Percentiles rank a stretch among this genome's conserved stretches.
phyloP scores from a whole-genome alignment of 2,113 vertebrate species.

The Ciconia maguari region DNA sequence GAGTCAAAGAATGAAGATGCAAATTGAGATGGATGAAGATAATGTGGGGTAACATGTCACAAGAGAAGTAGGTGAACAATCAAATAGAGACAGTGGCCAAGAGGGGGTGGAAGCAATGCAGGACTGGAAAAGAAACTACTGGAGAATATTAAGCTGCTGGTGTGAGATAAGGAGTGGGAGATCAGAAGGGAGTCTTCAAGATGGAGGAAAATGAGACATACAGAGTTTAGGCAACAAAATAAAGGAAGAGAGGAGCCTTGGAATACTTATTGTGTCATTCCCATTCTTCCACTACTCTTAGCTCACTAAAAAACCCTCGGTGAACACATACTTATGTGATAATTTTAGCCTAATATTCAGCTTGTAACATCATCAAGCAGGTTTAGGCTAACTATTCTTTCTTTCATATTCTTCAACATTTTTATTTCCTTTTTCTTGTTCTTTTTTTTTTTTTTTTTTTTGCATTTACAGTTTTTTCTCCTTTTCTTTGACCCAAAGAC shows the following conservation, averaged over 20 bases:
- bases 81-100: not conserved
- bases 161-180: not conserved
- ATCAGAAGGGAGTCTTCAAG: not conserved
- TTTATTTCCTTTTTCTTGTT: not conserved
- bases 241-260: not conserved
- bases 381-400: not conserved
- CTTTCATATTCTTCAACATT: not conserved
- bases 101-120: not conserved
- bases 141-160: not conserved
- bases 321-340: not conserved
- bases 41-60: not conserved
- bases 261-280: not conserved
- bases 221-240: not conserved
- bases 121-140: not conserved
- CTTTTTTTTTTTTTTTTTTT: not conserved
- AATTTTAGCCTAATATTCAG: not conserved
- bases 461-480: not conserved
- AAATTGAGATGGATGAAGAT: not conserved
- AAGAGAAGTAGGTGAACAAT: not conserved
- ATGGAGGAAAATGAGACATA: not conserved
- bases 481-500: not conserved
- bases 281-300: not conserved
- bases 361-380: not conserved
- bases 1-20: not conserved
- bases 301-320: not conserved